Conservation (phyloP, 2,888 invertebrate species). For the Drosophila demipolita region DNA sequence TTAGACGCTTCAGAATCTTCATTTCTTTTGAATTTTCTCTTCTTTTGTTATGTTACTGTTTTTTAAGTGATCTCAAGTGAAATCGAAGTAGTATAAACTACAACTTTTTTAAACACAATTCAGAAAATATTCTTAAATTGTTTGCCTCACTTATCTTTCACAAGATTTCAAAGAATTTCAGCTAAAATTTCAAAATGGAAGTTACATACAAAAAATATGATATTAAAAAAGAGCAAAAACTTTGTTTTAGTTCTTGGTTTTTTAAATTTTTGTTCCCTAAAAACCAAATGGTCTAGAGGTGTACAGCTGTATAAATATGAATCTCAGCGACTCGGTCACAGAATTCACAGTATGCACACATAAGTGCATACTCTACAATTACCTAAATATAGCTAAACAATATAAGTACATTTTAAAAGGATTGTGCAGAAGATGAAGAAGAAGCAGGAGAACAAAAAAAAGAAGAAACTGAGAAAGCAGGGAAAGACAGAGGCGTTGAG, state of each 20-base stretch:
- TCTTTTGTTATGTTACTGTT: background rate
- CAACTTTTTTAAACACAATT: background rate
- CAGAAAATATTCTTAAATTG: background rate
- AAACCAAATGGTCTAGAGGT: background rate
- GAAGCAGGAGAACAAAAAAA: background rate
- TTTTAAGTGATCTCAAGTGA: background rate
- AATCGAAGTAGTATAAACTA: background rate
- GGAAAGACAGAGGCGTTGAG: background rate
- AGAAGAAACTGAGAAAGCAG: background rate
- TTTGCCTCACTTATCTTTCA: background rate
- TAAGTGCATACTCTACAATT: conserved; percentile 57
- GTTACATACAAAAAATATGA: no score
- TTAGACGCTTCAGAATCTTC: conserved; percentile 1
- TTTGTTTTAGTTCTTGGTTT: background rate
- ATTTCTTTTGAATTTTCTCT: background rate
- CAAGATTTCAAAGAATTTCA: background rate
- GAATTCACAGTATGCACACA: conserved; percentile 47
- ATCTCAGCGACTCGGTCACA: conserved; percentile 68
- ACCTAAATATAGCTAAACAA: conserved; percentile 56
- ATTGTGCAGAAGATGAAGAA: background rate
- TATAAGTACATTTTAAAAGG: conserved; percentile 45
- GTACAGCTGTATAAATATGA: conserved; percentile 58
- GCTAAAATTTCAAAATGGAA: background rate
- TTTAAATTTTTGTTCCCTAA: background rate
- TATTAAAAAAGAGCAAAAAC: background rate